Evolutionary conservation across 2,797 vertebrate genomes (phyloP).

Genomic region (Neopelma chrysocephalum): DNA sequence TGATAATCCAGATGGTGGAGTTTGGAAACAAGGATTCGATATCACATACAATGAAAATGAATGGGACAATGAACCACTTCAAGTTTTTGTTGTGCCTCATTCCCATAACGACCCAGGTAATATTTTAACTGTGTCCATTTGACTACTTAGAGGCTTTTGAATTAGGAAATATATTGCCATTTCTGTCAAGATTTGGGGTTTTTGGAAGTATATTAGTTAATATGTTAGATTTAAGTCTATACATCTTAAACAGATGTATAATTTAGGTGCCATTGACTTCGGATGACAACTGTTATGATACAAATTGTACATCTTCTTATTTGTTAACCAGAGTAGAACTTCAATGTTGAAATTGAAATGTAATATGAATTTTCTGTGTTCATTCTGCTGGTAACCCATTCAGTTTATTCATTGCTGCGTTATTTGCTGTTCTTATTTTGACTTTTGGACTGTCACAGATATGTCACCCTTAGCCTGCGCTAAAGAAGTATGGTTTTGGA

Average conservation of each 20-base stretch:
- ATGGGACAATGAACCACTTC: constrained; percentile 86
- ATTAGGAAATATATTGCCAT: background rate
- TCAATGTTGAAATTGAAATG: background rate
- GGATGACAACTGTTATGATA: background rate
- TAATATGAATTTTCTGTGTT: background rate
- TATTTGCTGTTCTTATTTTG: background rate
- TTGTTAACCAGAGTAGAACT: background rate
- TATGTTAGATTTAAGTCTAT: background rate
- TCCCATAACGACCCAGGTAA: constrained; percentile 95
- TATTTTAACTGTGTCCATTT: background rate
- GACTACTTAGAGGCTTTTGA: background rate
- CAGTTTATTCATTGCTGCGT: background rate
- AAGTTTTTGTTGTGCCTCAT: constrained; percentile 90
- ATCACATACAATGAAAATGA: constrained; percentile 85
- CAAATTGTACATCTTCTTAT: background rate
- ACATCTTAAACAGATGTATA: background rate
- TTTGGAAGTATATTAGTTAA: background rate
- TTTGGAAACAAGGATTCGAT: constrained; percentile 95
- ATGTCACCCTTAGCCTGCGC: background rate
- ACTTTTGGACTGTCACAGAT: background rate
- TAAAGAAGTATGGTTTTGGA: background rate
- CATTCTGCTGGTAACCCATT: background rate
- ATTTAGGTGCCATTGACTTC: background rate
- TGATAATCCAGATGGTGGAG: constrained; percentile 90
- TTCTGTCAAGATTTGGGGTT: background rate